Evolutionary conservation across 1,140 invertebrate genomes (phyloP).

Genomic region (Macrostomum lignano): DNA sequence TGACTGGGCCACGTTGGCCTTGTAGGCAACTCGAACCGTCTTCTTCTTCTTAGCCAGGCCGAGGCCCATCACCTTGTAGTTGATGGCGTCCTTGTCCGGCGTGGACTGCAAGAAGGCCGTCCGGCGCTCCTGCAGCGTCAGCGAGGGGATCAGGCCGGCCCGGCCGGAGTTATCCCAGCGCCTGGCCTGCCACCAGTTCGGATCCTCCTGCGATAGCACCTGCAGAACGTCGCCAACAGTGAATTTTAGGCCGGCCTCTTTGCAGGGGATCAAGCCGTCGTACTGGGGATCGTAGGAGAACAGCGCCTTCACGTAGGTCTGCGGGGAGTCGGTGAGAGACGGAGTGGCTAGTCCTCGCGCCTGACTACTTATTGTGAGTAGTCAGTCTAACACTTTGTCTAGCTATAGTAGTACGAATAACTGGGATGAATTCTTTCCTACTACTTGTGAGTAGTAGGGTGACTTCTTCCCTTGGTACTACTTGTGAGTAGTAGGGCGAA

Average conservation of each 20-base stretch:
- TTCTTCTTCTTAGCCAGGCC: conserved; percentile 1
- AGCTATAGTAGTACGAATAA: no score
- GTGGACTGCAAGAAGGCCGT: neutral
- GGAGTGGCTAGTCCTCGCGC: no score
- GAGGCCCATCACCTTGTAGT: neutral
- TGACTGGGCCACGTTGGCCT: conserved; percentile 29
- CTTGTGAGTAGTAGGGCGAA: no score
- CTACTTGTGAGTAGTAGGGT: no score
- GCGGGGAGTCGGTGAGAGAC: no score
- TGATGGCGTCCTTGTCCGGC: neutral
- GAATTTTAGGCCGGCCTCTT: conserved; percentile 71
- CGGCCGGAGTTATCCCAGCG: neutral
- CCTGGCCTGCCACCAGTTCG: conserved; percentile 80
- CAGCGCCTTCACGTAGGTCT: conserved; percentile 41
- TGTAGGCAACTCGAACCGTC: conserved; percentile 3
- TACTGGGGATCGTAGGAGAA: conserved; percentile 59
- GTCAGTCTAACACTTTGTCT: no score
- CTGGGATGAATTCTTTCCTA: no score
- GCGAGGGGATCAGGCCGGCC: conserved; percentile 40
- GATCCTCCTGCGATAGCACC: conserved; percentile 74
- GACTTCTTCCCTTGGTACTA: no score
- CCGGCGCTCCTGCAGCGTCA: conserved; percentile 49
- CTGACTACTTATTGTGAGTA: no score
- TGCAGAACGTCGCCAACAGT: conserved; percentile 69
- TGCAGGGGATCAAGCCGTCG: conserved; percentile 72